Percentiles rank a stretch among this genome's conserved stretches.
phyloP scores from a whole-genome alignment of 2,888 invertebrate species.

The Coelogynopora nodosa region DNA sequence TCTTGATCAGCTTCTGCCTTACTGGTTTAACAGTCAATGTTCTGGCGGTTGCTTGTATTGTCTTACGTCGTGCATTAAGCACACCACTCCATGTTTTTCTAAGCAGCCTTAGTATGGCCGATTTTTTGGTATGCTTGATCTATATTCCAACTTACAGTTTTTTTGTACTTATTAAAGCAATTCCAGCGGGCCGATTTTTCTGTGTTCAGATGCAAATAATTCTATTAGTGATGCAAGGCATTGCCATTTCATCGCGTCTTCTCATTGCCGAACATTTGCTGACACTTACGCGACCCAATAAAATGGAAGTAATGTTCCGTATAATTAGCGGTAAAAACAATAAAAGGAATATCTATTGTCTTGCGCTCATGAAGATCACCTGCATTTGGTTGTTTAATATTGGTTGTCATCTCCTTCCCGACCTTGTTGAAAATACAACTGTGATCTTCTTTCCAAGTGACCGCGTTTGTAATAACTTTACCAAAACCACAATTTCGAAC shows the following conservation, averaged over 20 bases:
- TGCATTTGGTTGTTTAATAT: not conserved
- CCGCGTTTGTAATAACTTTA: not conserved
- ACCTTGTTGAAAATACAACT: not conserved
- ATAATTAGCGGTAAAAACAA: not conserved
- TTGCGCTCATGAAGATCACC: not conserved
- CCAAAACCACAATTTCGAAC: not conserved
- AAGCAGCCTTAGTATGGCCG: not conserved
- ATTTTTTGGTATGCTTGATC: not conserved
- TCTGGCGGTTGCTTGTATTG: not conserved
- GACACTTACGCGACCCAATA: not conserved
- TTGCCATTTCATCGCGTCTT: not conserved
- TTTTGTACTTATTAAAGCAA: not conserved
- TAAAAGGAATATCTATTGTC: not conserved
- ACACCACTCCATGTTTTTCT: not conserved
- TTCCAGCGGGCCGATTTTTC: not conserved
- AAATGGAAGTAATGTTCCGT: not conserved
- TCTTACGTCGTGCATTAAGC: not conserved
- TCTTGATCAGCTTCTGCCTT: not conserved
- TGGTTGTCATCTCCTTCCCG: not conserved
- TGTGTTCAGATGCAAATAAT: not conserved
- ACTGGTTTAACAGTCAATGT: not conserved
- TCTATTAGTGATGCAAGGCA: not conserved
- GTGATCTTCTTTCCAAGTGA: not conserved
- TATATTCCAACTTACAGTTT: not conserved
- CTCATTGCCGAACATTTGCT: not conserved